Evolutionary conservation across 2,113 vertebrate genomes (phyloP), one percentile per base, ranked within the genome.

Genomic region (Engystomops pustulosus): DNA sequence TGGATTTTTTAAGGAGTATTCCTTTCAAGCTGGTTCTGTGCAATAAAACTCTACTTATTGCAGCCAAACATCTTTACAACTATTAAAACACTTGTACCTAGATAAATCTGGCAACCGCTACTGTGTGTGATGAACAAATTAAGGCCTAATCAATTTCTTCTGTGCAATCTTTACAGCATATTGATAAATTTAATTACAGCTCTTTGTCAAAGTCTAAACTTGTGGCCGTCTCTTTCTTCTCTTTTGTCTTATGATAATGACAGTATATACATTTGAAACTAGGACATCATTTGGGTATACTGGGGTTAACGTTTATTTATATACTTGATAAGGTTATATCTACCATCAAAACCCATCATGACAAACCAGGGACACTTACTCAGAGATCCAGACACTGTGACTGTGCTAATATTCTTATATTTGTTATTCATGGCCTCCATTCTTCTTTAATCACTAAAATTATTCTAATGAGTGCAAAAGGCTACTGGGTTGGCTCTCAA

Each of bases 181-280:
- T 82, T 72, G 51, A 74, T 74, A 62, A n/a, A 30, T 44, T 27
- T 70, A 71, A 82, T 74, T 60, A 82, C 49, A 74, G 68, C 53
- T 44, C 14, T 81, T 81, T 69, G 67, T 81, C 68, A 71, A 81
- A 70, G 80, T 71, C 49, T 36, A 62, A 27, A 79, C 45, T 81
- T 80, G 4, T 7, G 20, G 47, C 20, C n/a, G 25, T 81, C 55
- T 47, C n/a, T 8, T 68, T 23, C n/a, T 27, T 23, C 10, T 38
- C 34, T 27, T n/a, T 62, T 80, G 55, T 20, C 34, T 27, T 36
- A 36, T 30, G 23, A 12, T 70, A 51, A 58, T 78, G 51, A n/a
- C 75, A 25, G 1, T 44, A 17, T 65, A 79, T 18, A 8, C 27
- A 32, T 65, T 34, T 47, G 23, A 17, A 18, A 49, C 32, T 23